Percentiles rank a stretch among this genome's conserved stretches.
These are phyloP conservation scores for Motacilla alba DNA, from an alignment of 2,113 vertebrate species.

Conservation along the genomic window DNA sequence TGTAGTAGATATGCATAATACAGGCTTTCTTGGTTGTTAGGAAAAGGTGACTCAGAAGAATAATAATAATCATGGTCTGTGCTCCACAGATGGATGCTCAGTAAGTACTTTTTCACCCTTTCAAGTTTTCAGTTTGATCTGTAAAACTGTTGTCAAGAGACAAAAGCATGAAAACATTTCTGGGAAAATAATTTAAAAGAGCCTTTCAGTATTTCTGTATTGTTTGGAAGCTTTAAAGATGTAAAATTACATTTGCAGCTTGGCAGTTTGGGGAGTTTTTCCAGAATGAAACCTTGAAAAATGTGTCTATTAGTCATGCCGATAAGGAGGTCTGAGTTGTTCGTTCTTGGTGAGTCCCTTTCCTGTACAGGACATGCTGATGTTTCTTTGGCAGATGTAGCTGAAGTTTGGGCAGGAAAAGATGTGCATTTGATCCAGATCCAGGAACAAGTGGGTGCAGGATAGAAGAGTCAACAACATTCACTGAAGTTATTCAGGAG, in stretches of 20 bases:
- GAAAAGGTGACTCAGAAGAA: neutral
- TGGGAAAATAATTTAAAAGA: neutral
- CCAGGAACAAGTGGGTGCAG: slow-evolving; percentile 10
- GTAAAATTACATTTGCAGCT: neutral
- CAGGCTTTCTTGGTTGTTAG: neutral
- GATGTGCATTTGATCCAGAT: neutral
- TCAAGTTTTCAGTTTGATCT: neutral
- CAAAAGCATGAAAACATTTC: neutral
- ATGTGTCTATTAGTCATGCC: neutral
- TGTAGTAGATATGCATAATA: neutral
- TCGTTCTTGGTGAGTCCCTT: neutral
- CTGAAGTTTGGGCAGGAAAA: neutral
- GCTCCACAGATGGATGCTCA: neutral
- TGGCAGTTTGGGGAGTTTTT: neutral
- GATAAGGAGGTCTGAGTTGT: neutral
- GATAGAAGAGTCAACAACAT: neutral
- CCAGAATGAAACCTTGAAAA: neutral
- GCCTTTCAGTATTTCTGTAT: neutral
- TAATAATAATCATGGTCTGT: neutral
- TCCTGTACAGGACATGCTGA: slow-evolving; percentile 5
- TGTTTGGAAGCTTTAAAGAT: neutral
- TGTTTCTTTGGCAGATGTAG: neutral
- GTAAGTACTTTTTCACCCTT: neutral
- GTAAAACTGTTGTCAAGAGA: neutral
- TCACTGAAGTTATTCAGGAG: neutral